These are phyloP conservation scores for Cavia porcellus DNA, from an alignment of 2,113 vertebrate genomes.

Conservation along the genomic window DNA sequence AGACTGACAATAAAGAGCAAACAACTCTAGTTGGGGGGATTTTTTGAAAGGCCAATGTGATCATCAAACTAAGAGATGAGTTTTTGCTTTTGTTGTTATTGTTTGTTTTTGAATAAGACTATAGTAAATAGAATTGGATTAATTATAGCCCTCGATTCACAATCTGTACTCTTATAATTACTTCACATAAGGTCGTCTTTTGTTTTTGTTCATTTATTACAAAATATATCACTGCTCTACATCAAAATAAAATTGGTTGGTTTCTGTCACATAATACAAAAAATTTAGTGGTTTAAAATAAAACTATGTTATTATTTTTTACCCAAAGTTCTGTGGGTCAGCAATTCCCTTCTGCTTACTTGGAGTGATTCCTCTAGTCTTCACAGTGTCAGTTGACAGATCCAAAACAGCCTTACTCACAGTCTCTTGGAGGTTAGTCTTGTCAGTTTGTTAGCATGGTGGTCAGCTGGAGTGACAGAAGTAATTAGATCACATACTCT, in stretches of 20 bases:
- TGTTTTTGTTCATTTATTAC: constrained; percentile 31
- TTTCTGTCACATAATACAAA: not conserved
- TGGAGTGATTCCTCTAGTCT: not conserved
- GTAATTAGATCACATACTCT: not conserved
- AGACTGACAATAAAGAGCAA: not conserved
- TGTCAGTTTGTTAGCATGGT: not conserved
- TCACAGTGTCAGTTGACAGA: not conserved
- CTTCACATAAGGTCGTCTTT: not conserved
- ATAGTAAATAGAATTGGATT: not conserved
- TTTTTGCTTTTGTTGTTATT: constrained; percentile 25
- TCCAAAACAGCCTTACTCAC: not conserved
- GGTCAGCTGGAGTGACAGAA: not conserved
- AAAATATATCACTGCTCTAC: not conserved
- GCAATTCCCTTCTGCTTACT: not conserved
- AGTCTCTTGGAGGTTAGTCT: not conserved
- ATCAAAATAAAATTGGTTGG: not conserved
- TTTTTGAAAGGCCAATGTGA: not conserved
- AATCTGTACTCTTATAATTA: not conserved
- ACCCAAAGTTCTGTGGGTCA: not conserved
- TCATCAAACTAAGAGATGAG: not conserved
- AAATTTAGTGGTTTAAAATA: constrained; percentile 12
- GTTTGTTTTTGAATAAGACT: constrained; percentile 41
- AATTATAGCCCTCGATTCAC: constrained; percentile 1
- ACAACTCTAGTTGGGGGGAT: not conserved
- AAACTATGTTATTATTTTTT: not conserved